A percentile compares a stretch with the other conserved stretches of the same genome.
These are phyloP conservation scores for Lophius piscatorius DNA, from an alignment of 2,113 vertebrate genomes.

Conservation along the genomic window DNA sequence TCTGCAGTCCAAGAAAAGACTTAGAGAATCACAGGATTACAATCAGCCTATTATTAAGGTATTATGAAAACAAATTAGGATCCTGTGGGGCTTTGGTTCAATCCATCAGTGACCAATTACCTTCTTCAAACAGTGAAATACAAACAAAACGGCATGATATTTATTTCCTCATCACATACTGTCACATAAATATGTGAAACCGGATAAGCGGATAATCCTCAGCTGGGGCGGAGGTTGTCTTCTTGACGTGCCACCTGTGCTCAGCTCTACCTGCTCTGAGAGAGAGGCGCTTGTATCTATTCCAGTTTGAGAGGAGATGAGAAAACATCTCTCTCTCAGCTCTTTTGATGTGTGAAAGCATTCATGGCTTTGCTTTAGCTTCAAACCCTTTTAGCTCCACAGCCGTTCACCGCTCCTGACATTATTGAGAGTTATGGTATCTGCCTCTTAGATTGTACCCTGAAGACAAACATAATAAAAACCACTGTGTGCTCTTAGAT, in stretches of 20 bases:
- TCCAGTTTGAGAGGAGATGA: constrained; percentile 30
- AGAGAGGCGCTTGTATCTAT: constrained; percentile 40
- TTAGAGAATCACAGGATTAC: neutral
- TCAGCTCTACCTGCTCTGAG: too few relatives aligned
- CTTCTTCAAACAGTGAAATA: neutral
- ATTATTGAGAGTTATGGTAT: constrained; percentile 24
- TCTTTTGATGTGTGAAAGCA: constrained; percentile 57
- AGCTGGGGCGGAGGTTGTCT: neutral
- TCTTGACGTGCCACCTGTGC: constrained; percentile 28
- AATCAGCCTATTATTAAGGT: constrained; percentile 8
- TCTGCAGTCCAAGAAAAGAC: constrained; percentile 1
- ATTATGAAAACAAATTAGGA: constrained; percentile 12
- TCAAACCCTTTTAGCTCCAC: constrained; percentile 36
- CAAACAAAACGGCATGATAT: constrained; percentile 12
- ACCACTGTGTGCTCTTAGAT: constrained; percentile 2
- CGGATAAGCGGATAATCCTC: constrained; percentile 31
- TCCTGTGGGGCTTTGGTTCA: constrained; percentile 17
- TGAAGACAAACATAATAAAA: constrained; percentile 18
- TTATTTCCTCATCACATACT: constrained; percentile 14
- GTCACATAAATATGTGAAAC: constrained; percentile 25
- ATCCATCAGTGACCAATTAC: constrained; percentile 17
- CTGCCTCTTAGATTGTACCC: constrained; percentile 18
- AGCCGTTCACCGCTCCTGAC: constrained; percentile 20
- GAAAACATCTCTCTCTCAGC: constrained; percentile 52
- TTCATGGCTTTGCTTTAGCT: constrained; percentile 48